These are phyloP conservation scores for Ceratosolen fusciceps DNA, from an alignment of 1,140 invertebrate species.

Conservation along the genomic window DNA sequence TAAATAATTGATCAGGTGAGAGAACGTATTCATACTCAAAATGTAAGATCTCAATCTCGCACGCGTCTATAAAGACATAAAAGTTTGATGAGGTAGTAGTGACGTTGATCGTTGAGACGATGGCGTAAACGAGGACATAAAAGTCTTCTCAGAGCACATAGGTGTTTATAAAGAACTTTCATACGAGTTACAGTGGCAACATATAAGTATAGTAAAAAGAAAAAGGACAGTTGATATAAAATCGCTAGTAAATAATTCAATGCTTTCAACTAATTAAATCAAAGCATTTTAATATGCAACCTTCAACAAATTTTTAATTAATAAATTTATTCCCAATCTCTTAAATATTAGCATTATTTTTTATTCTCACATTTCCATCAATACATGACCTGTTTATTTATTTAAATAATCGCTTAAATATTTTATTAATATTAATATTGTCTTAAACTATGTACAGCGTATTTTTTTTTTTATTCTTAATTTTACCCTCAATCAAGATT, in stretches of 20 bases:
- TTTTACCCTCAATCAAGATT: neutral
- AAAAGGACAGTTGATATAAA: conserved; percentile 24
- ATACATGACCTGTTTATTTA: too few species aligned
- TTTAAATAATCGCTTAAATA: too few species aligned
- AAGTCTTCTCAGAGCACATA: neutral
- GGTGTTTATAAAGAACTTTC: conserved; percentile 5
- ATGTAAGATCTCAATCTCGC: conserved; percentile 12
- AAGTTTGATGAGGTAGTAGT: conserved; percentile 30
- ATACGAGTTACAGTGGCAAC: neutral
- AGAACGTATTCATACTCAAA: neutral
- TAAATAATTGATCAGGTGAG: too few species aligned
- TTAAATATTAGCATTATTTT: too few species aligned
- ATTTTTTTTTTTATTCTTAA: conserved; percentile 36
- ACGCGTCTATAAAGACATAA: conserved; percentile 16
- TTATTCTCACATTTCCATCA: too few species aligned
- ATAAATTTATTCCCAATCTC: too few species aligned
- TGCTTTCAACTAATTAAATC: conserved; percentile 72
- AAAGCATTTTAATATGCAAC: conserved; percentile 74
- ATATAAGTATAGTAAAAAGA: neutral
- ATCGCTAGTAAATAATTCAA: conserved; percentile 70
- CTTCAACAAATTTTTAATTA: conserved; percentile 74
- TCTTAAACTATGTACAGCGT: too few species aligned
- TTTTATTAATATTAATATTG: too few species aligned
- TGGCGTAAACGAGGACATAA: conserved; percentile 37
- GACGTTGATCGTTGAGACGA: conserved; percentile 31